Evolutionary conservation across 2,888 invertebrate genomes (phyloP), one percentile per base, ranked within the genome.

Genomic region (Mesopsocus fuscifrons): DNA sequence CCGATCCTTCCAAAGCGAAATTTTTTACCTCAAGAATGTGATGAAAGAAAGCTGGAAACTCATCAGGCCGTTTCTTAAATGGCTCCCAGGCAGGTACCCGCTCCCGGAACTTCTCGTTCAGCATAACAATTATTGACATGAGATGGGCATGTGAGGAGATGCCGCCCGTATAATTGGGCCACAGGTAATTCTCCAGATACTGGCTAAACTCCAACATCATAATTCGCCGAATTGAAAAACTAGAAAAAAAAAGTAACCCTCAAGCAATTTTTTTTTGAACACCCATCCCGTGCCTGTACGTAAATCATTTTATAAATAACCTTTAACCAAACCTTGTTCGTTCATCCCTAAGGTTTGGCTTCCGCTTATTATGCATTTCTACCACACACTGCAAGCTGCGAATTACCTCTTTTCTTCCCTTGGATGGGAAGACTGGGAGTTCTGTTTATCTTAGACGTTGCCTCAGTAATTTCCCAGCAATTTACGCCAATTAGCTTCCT

Each of bases 91-190:
- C 89, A 47, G 85, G 87, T 6, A 97, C 92, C 42, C 97, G 68
- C 62, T 99, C 98, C 2, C 97, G 69, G 57, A 94, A 92, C 60
- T 99, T 99, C 59, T 98, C 97, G 65, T 98, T 99, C 35, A 97
- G 77, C 87, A 98, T 91, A 1, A 88, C 80, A n/a, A 92, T 84
- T 49, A 98, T 89, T 0, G 95, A 94, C 76, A 98, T 76, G 55
- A 94, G 74, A 59, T 95, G 94, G n/a, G 82, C 77, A 53, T 79
- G 74, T 2, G 80, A 71, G 2, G 88, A 77, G 50, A 66, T 62
- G n/a, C 72, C 74, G 0, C 77, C 69, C 43, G 69, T 66, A 60
- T 87, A 98, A 62, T 95, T 87, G 1, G 94, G 92, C 98, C 97
- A 98, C 42, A 98, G 60, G 60, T 85, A 97, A 56, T 85, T 88